Evolutionary conservation across 1,140 invertebrate species (phyloP).

Genomic region (Drosophila lacertosa): DNA sequence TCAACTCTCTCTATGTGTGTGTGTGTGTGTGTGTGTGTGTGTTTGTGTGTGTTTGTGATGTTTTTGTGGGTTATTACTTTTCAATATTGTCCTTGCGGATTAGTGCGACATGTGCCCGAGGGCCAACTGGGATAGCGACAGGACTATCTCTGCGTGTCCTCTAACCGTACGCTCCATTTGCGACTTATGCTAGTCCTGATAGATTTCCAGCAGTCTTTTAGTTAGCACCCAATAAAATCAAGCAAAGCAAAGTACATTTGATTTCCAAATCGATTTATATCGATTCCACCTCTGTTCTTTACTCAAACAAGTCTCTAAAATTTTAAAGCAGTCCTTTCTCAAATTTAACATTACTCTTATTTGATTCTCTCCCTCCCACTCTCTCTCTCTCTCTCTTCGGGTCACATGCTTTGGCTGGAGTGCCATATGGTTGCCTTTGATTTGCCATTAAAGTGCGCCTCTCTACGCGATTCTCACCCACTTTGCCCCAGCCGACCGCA

Average conservation of each 20-base stretch:
- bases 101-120: conserved; percentile 70
- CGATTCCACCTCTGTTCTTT: too few species aligned
- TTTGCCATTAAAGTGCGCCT: conserved; percentile 26
- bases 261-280: too few species aligned
- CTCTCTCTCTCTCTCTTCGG: neutral
- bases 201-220: neutral
- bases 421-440: conserved; percentile 29
- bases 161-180: conserved; percentile 25
- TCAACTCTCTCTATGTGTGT: conserved; percentile 36
- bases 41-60: conserved; percentile 56
- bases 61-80: conserved; percentile 83
- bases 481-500: conserved; percentile 10
- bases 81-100: conserved; percentile 83
- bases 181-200: conserved; percentile 1
- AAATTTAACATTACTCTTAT: neutral
- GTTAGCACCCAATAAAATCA: neutral
- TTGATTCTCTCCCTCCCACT: neutral
- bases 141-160: conserved; percentile 16
- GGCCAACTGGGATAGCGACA: conserved; percentile 37
- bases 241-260: neutral
- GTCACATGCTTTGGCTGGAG: neutral
- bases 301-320: too few species aligned
- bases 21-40: conserved; percentile 29
- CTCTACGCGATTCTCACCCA: conserved; percentile 32
- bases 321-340: too few species aligned